Evolutionary conservation across 2,113 vertebrate genomes (phyloP).

Genomic region (Pycnonotus jocosus): DNA sequence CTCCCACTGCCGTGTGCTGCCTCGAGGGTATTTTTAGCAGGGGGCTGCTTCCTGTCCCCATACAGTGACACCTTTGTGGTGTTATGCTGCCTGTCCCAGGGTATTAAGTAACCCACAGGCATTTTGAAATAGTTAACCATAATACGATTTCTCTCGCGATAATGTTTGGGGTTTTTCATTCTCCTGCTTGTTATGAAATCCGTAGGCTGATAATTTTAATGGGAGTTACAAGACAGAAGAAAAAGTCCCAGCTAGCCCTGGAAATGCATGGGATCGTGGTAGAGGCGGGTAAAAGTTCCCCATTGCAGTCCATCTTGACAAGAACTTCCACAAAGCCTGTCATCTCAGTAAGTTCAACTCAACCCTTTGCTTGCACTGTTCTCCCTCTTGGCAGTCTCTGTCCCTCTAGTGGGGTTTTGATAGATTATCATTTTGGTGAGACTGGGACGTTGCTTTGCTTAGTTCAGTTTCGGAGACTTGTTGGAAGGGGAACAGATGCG

Average conservation of each 20-base stretch:
- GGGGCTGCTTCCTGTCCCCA: background rate
- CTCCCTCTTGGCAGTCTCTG: background rate
- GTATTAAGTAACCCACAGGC: background rate
- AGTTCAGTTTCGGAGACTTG: background rate
- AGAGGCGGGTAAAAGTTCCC: background rate
- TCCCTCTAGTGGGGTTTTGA: background rate
- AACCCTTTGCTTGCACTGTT: background rate
- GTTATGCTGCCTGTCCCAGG: background rate
- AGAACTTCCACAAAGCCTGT: background rate
- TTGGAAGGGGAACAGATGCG: background rate
- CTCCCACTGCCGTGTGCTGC: rapidly evolving
- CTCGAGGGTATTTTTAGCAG: rapidly evolving
- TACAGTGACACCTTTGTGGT: background rate
- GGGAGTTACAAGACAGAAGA: constrained; percentile 8
- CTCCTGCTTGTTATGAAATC: constrained; percentile 38
- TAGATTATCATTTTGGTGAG: background rate
- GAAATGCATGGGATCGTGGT: background rate
- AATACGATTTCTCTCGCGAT: background rate
- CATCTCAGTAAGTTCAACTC: constrained; percentile 11
- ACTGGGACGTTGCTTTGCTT: background rate
- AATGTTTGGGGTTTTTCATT: constrained; percentile 6
- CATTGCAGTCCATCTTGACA: background rate
- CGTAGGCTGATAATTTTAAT: constrained; percentile 52
- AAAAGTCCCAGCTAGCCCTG: background rate
- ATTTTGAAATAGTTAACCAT: constrained; percentile 44